Evolutionary conservation across 2,113 vertebrate species (phyloP), one percentile per base, ranked within the genome.

Genomic region (Rana temporaria): DNA sequence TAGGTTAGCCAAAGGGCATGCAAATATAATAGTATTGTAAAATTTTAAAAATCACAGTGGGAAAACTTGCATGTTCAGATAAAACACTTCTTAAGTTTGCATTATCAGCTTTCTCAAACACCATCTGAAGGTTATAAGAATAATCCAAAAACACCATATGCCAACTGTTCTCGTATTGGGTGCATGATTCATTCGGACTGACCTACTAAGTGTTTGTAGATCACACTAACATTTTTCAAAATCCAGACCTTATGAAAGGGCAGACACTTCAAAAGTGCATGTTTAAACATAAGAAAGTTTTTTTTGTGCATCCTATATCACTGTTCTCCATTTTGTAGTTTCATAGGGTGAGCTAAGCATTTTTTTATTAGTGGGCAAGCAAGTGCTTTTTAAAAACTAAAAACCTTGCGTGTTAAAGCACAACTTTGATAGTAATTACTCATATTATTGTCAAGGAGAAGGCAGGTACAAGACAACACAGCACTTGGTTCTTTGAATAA

Each of bases 11-110:
- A 79, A 79, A 70, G 53, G 42, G 32, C 32, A 62, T 62, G 76
- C 62, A 67, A 67, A 64, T 64, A 77, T 65, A 77, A 77, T 77
- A 65, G 59, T 52, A 64, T 26, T 77, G 74, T 65, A 65, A 77
- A 77, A 77, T 24, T 9, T 32, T 52, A 52, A 77, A 64, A 52
- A 48, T 76, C 73, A 63, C 73, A 76, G 57, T 63, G 59, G 57
- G 73, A 52, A 77, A 77, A 26, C 20, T 64, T 60, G 52, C 34
- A 64, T 64, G 73, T 62, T 22, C 16, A 63, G 63, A 19, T 18
- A 63, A 62, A 62, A 63, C 63, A 20, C 20, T 76, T 60, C 14
- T 42, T 19, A 48, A 17, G 15, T 63, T 62, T 76, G 34, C 18
- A 76, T 76, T 64, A 76, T 63, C 19, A 17, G 57, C 17, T 53